Conservation (phyloP, 2,113 vertebrate species). For the Fukomys damarensis region DNA sequence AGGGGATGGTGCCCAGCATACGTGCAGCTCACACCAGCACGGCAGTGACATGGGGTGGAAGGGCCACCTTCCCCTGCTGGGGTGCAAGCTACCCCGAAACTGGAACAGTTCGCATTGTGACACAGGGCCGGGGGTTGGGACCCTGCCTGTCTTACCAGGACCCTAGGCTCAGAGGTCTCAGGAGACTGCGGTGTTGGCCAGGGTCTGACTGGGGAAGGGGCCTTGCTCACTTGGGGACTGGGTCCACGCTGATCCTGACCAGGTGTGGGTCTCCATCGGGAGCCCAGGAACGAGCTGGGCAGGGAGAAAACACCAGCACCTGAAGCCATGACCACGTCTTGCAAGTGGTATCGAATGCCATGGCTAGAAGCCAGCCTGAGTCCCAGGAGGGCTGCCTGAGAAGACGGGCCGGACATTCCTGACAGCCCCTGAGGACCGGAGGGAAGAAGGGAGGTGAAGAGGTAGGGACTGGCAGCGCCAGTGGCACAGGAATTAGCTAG, state of each 20-base stretch:
- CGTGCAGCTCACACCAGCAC: rapidly evolving
- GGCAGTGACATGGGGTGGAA: rapidly evolving
- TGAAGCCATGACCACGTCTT: background rate
- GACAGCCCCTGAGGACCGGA: background rate
- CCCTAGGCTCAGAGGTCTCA: background rate
- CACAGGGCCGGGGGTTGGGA: no score
- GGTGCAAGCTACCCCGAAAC: background rate
- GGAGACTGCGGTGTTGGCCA: no score
- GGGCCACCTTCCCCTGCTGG: no score
- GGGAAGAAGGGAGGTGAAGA: background rate
- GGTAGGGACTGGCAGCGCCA: background rate
- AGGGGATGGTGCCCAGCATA: background rate
- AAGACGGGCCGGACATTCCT: background rate
- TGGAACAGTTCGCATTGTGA: background rate
- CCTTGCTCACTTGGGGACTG: background rate
- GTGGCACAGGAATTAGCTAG: background rate
- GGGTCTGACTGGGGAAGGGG: background rate
- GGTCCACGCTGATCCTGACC: background rate
- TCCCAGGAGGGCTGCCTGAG: no score
- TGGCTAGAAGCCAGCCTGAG: background rate
- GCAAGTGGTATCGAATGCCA: background rate
- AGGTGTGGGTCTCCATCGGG: no score
- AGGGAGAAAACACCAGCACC: background rate
- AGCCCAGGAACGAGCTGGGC: background rate
- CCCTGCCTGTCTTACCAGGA: background rate